A percentile compares a stretch with the other conserved stretches of the same genome.
These are phyloP conservation scores for Turnix velox DNA, from an alignment of 2,113 vertebrate genomes.

Conservation along the genomic window DNA sequence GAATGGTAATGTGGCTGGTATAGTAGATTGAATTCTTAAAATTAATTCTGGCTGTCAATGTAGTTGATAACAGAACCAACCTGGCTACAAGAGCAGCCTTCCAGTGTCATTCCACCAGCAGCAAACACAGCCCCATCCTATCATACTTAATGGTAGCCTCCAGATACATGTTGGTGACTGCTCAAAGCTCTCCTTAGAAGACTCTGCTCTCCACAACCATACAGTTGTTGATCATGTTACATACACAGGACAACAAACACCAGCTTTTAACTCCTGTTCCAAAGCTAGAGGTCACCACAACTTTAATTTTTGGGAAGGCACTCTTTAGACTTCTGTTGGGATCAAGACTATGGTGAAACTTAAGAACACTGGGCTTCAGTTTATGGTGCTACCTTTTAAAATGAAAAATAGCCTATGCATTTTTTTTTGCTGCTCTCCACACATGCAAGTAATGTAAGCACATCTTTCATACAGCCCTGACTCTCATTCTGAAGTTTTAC, in stretches of 20 bases:
- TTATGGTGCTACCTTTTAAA: not conserved
- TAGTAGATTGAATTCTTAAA: not conserved
- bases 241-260: not conserved
- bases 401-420: rapidly evolving
- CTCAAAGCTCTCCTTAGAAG: not conserved
- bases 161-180: not conserved
- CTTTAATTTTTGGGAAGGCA: not conserved
- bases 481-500: not conserved
- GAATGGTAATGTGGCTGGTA: not conserved
- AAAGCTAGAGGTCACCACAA: not conserved
- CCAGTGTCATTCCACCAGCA: not conserved
- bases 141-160: not conserved
- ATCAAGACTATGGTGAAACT: not conserved
- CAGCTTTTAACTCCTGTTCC: not conserved
- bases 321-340: not conserved
- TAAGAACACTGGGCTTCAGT: not conserved
- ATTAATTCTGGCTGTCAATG: rapidly evolving
- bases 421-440: not conserved
- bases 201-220: not conserved
- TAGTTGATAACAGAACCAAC: not conserved
- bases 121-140: not conserved
- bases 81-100: not conserved
- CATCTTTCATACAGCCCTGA: not conserved
- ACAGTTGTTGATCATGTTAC: rapidly evolving
- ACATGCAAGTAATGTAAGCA: not conserved